Base-by-base conservation (phyloP, 2,113 vertebrate genomes). In the Orthonyx spaldingii region DNA sequence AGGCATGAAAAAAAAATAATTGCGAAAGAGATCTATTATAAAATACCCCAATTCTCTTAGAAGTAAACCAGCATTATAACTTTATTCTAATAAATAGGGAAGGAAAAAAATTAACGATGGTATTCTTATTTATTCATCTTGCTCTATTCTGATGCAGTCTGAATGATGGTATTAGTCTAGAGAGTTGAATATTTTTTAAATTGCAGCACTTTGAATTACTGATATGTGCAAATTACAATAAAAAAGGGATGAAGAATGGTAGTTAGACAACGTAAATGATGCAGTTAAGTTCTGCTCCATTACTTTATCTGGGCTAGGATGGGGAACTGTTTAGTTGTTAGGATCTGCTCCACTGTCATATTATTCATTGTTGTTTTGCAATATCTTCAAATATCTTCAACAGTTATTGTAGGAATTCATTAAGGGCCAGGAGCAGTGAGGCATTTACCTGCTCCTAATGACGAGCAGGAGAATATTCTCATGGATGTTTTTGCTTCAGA, bases 211-310 rank as follows among this genome's bases (percentile, higher is more conserved):
- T 85, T 83, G 92, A 64, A 92, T 85, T 96, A 71, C 82, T 83
- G 78, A 35, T 91, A 89, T 68, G 84, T 84, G 69, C 71, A 93
- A 96, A 96, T 95, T 88, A 88, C 46, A 76, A 46, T 85, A 83
- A 93, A 91, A 94, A 66, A 84, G 63, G 44, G 30, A 57, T 84
- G 90, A 93, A 92, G 76, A 70, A 71, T 86, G 83, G 86, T 77
- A 92, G 81, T 78, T 94, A 94, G 92, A 86, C 68, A 89, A 83
- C 1, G 5, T 76, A 93, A 96, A 97, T 91, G 94, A 94, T 91
- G 90, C 92, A 84, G 66, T 96, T 96, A 56, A 81, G 87, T 95
- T 96, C 90, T 95, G 93, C 86, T 90, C 83, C 93, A 84, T 93
- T 95, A 86, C 90, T 65, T 92, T 56, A 49, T 87, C 68, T 63